phyloP scores from a whole-genome alignment of 1,140 invertebrate genomes.

The Neocloeon triangulifer region DNA sequence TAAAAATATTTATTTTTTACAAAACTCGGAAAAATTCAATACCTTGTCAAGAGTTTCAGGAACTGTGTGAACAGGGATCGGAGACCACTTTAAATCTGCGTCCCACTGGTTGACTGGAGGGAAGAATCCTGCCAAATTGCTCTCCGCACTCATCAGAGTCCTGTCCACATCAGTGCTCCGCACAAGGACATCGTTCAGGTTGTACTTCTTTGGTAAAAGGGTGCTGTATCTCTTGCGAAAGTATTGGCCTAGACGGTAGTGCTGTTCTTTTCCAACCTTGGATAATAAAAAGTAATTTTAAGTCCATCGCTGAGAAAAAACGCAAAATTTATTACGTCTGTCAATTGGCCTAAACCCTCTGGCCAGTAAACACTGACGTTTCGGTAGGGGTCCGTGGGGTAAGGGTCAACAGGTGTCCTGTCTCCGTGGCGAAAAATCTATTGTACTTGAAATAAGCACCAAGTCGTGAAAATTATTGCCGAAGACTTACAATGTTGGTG shows the following conservation, averaged over 20 bases:
- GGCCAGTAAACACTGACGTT: conserved; percentile 39
- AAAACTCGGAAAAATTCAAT: conserved; percentile 16
- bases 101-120: conserved; percentile 43
- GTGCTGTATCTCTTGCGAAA: conserved; percentile 41
- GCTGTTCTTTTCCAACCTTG: conserved; percentile 52
- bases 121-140: conserved; percentile 57
- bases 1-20: conserved; percentile 2
- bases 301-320: conserved; percentile 5
- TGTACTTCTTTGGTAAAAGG: conserved; percentile 27
- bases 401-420: conserved; percentile 45
- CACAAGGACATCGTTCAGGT: conserved; percentile 35
- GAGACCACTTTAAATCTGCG: conserved; percentile 52
- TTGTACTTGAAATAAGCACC: too few species aligned
- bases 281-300: conserved; percentile 10
- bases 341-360: conserved; percentile 53
- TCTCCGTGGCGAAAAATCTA: conserved; percentile 61
- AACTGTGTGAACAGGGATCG: conserved; percentile 65
- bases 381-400: conserved; percentile 53
- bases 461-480: too few species aligned
- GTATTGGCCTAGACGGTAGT: conserved; percentile 54
- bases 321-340: conserved; percentile 30
- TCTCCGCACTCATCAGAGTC: conserved; percentile 70
- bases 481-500: too few species aligned
- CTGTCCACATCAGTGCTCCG: conserved; percentile 67
- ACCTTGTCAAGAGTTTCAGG: conserved; percentile 37